phyloP scores from a whole-genome alignment of 2,113 vertebrate species.

The Hemiprocne comata region DNA sequence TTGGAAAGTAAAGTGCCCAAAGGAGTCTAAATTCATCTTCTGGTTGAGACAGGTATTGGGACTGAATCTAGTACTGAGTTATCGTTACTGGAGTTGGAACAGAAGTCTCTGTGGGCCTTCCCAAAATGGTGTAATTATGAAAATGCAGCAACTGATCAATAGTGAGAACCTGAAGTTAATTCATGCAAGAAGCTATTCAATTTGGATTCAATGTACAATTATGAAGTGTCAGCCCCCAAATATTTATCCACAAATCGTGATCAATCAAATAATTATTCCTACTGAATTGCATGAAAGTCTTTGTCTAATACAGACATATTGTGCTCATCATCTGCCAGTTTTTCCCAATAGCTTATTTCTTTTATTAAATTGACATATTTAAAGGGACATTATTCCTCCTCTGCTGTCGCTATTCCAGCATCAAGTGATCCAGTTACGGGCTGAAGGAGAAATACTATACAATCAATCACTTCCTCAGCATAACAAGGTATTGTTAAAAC shows the following conservation, averaged over 20 bases:
- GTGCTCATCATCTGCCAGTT: neutral
- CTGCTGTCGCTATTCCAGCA: neutral
- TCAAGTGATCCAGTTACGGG: neutral
- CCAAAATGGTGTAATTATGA: neutral
- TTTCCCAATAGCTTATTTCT: neutral
- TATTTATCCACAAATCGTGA: neutral
- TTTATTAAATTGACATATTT: neutral
- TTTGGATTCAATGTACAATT: neutral
- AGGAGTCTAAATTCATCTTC: neutral
- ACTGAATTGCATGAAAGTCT: neutral
- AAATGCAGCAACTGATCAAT: neutral
- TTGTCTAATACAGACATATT: neutral
- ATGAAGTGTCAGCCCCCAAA: neutral
- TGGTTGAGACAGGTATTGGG: neutral
- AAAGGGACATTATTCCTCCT: neutral
- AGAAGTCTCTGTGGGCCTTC: neutral
- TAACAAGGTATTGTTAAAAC: neutral
- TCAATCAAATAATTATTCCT: neutral
- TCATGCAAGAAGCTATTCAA: neutral
- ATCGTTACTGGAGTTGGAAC: neutral
- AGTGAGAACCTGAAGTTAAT: neutral
- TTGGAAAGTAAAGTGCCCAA: neutral
- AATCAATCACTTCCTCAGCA: neutral
- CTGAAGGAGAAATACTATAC: neutral
- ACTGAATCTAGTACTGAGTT: neutral